Evolutionary conservation across 2,888 invertebrate species (phyloP), one percentile per base, ranked within the genome.

Genomic region (Drosophila ezoana): DNA sequence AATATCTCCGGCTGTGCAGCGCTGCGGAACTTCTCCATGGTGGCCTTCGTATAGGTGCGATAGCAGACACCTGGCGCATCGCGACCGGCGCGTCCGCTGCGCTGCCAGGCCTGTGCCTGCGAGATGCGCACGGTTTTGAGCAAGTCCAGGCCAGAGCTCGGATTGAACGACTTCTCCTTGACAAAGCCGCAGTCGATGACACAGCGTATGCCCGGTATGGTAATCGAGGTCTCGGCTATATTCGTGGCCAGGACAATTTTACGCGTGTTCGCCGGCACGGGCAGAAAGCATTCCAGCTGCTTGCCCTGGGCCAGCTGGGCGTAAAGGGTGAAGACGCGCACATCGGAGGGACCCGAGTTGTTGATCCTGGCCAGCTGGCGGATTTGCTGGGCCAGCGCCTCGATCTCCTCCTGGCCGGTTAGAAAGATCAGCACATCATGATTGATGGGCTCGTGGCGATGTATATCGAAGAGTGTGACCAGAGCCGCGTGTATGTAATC

Each of bases 331-430:
- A 95, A 96, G 10, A 97, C 96, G 80, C 94, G 94, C 51, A 98
- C 93, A 14, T 94, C 93, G 0, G 96, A 95, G 1, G 94, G 70
- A 1, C 80, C 86, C 4, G 60, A 64, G 13, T 62, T 93, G 62
- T 94, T 94, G 90, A 94, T 93, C 93, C 78, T 9, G 6, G 95
- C 94, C 73, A 96, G 94, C 87, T 95, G 94, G 79, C 95, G 94
- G 43, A 97, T 96, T 89, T 95, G 96, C 79, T 95, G 94, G 70
- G 95, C 95, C 74, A 96, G 94, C n/a, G 95, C 94, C 93, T 98
- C 98, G 75, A 99, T 98, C 94, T 99, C 98, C 92, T 99, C 98
- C 93, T 98, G 98, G 0, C 99, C 99, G 49, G 98, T 98, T 62
- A 99, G 93, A 93, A 99, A 99, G 40, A 98, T 96, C 57, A 99